Conservation (phyloP, 2,888 invertebrate species). For the Parnassius apollo region DNA sequence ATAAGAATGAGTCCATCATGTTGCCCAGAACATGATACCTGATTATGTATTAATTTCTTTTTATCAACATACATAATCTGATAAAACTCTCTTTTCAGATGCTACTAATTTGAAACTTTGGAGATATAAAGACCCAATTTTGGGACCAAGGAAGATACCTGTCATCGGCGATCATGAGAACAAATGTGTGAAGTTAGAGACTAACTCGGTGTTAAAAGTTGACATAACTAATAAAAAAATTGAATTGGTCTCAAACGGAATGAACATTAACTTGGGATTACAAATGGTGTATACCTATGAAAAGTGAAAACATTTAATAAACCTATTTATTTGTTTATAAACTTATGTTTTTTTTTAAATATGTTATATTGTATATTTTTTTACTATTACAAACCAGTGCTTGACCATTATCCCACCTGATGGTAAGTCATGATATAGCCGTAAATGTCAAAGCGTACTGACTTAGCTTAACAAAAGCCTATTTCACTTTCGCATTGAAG, state of each 20-base stretch:
- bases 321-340: slow-evolving; percentile 38
- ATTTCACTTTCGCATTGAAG: no score
- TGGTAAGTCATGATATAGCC: no score
- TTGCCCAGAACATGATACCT: no score
- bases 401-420: no score
- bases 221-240: slow-evolving; percentile 69
- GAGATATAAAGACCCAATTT: slow-evolving; percentile 87
- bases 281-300: slow-evolving; percentile 78
- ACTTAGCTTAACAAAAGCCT: no score
- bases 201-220: slow-evolving; percentile 73
- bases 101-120: slow-evolving; percentile 84
- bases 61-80: neutral
- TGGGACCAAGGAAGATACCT: slow-evolving; percentile 90
- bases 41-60: no score
- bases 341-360: slow-evolving; percentile 14
- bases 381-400: no score
- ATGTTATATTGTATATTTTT: no score
- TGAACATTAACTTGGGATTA: slow-evolving; percentile 71
- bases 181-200: slow-evolving; percentile 80
- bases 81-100: slow-evolving; percentile 74
- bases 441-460: no score
- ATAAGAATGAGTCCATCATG: no score
- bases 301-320: slow-evolving; percentile 44
- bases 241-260: slow-evolving; percentile 65
- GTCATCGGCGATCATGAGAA: slow-evolving; percentile 82